phyloP scores from a whole-genome alignment of 2,113 vertebrate species.

The Ariopsis seemanni region DNA sequence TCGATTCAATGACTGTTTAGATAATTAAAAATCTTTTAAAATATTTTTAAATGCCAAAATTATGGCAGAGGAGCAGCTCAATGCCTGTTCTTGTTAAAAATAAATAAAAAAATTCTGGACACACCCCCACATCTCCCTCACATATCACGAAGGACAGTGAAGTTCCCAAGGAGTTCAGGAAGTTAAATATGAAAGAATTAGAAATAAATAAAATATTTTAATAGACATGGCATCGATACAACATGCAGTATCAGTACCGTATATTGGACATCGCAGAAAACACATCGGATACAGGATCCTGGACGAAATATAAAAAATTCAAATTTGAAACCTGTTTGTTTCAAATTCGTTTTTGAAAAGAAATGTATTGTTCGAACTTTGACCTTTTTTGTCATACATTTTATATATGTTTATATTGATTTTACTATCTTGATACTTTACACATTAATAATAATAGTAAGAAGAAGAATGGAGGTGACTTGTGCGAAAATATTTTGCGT shows the following conservation, averaged over 20 bases:
- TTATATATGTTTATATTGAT: too few species aligned
- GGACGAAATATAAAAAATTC: not conserved
- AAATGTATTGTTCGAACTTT: too few species aligned
- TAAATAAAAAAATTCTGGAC: not conserved
- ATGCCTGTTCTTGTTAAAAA: too few species aligned
- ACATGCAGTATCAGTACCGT: not conserved
- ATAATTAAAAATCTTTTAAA: not conserved
- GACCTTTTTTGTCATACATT: too few species aligned
- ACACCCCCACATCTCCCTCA: not conserved
- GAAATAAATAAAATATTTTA: not conserved
- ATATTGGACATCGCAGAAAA: not conserved
- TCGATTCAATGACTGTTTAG: not conserved
- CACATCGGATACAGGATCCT: not conserved
- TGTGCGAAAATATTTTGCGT: too few species aligned
- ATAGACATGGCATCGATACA: not conserved
- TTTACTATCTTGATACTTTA: too few species aligned
- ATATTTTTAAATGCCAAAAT: not conserved
- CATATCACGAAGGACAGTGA: not conserved
- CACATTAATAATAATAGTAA: too few species aligned
- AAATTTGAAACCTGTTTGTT: too few species aligned
- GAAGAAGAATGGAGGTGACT: too few species aligned
- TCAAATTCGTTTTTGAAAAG: too few species aligned
- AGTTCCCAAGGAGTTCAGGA: not conserved
- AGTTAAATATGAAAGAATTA: not conserved
- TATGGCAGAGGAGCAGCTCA: not conserved